phyloP scores from a whole-genome alignment of 2,113 vertebrate species.

The Alethe diademata region DNA sequence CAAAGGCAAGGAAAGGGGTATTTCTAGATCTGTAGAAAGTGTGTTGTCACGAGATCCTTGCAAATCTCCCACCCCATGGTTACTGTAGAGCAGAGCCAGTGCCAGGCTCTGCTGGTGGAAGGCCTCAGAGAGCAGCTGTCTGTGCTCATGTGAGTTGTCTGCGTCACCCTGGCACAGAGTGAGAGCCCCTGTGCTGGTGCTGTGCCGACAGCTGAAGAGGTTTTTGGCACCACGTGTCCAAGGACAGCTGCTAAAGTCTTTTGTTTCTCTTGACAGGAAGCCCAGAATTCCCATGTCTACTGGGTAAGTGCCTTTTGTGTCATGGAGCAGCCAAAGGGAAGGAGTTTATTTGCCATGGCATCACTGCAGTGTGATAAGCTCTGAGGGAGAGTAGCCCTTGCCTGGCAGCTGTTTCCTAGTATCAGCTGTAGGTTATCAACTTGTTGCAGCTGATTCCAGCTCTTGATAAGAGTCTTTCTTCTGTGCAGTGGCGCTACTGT shows the following conservation, averaged over 20 bases:
- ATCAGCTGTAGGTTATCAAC: not conserved
- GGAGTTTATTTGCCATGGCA: not conserved
- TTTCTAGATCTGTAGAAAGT: not conserved
- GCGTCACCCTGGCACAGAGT: not conserved
- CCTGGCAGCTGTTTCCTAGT: not conserved
- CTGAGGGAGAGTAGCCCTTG: not conserved
- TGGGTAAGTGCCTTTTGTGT: constrained; percentile 86
- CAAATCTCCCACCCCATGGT: not conserved
- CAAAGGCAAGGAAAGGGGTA: not conserved
- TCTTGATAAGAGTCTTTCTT: not conserved
- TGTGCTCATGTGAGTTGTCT: not conserved
- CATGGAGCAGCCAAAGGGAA: not conserved
- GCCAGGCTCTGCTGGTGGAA: not conserved
- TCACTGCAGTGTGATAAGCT: not conserved
- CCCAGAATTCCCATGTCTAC: constrained; percentile 96
- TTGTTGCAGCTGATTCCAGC: not conserved
- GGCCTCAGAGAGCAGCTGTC: not conserved
- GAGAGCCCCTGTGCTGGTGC: not conserved
- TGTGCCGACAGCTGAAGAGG: constrained; percentile 26
- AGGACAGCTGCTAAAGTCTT: constrained; percentile 44
- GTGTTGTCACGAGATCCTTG: not conserved
- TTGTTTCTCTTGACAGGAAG: constrained; percentile 82
- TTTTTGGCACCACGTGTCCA: not conserved
- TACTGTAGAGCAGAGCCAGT: not conserved
- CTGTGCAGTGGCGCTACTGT: constrained; percentile 91